Evolutionary conservation across 2,888 invertebrate genomes (phyloP), one percentile per base, ranked within the genome.

Genomic region (Ceraclea dissimilis): DNA sequence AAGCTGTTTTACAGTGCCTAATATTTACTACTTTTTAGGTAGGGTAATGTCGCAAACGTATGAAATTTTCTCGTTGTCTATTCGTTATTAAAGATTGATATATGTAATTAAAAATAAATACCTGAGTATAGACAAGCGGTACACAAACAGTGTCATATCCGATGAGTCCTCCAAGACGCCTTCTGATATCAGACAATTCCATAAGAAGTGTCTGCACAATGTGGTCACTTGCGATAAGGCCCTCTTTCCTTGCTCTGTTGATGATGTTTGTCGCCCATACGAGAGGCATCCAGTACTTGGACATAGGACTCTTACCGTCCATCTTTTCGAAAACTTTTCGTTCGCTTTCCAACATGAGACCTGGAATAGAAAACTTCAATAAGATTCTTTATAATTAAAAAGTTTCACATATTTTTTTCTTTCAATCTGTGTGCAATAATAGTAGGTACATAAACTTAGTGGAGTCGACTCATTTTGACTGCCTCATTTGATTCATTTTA

Each of bases 231-330:
- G 84, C 81, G 63, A 93, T 93, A 55, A 91, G 75, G 1, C 86
- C 85, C 66, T 93, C 93, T 67, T 89, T 89, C 58, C 92, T 76
- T 2, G 93, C 92, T 56, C 92, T 79, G 71, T 92, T 91, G 63
- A 93, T 90, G 61, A 93, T 90, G 69, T 92, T 92, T 4, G 92
- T 91, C 44, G 93, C 93, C 93, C 93, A 93, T 16, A 92, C 91
- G 52, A 93, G 74, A 0, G 93, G 93, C 88, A 93, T 90, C 93
- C 93, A 93, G 69, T 93, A 93, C 66, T 78, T 75, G 13, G 91
- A 89, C 88, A 93, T 93, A 2, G 89, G 88, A 64, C 90, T 90
- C 70, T 92, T 91, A 13, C 85, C 85, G 69, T 93, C 90, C 84
- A 93, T 85, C 68, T 89, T 83, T 70, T 93, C 93, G 69, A 93